phyloP scores from a whole-genome alignment of 2,888 invertebrate genomes.

The Nebria salina region DNA sequence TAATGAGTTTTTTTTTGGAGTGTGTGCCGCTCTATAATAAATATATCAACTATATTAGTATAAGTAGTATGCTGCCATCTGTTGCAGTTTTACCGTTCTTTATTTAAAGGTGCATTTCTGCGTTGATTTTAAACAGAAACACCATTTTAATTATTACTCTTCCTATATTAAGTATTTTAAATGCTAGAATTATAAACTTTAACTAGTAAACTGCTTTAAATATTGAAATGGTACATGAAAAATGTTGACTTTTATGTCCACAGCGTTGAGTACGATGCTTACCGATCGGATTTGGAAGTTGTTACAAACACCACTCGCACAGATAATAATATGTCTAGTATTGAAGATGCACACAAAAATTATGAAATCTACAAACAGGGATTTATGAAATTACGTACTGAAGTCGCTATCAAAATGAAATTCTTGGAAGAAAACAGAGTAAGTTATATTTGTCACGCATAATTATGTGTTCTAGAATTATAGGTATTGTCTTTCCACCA shows the following conservation, averaged over 20 bases:
- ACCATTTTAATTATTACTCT: neutral
- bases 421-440: slow-evolving; percentile 98
- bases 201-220: no score
- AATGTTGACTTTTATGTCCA: neutral
- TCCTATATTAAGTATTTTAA: neutral
- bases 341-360: slow-evolving; percentile 83
- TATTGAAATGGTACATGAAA: no score
- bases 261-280: slow-evolving; percentile 94
- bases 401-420: slow-evolving; percentile 94
- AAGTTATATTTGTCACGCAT: slow-evolving; percentile 53
- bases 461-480: no score
- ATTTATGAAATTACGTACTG: slow-evolving; percentile 92
- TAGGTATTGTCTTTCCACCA: slow-evolving; percentile 5
- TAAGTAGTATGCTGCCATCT: no score
- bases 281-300: slow-evolving; percentile 91
- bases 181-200: no score
- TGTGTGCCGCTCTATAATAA: no score
- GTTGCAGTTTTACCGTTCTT: slow-evolving; percentile 53
- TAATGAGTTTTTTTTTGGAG: no score
- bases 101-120: neutral
- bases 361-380: slow-evolving; percentile 87
- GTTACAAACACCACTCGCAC: slow-evolving; percentile 72
- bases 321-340: slow-evolving; percentile 67
- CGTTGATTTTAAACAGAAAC: neutral
- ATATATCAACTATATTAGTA: no score